Percentiles rank a stretch among this genome's conserved stretches.
Conservation (phyloP, 2,888 invertebrate genomes). For the Mythimna albipuncta region DNA sequence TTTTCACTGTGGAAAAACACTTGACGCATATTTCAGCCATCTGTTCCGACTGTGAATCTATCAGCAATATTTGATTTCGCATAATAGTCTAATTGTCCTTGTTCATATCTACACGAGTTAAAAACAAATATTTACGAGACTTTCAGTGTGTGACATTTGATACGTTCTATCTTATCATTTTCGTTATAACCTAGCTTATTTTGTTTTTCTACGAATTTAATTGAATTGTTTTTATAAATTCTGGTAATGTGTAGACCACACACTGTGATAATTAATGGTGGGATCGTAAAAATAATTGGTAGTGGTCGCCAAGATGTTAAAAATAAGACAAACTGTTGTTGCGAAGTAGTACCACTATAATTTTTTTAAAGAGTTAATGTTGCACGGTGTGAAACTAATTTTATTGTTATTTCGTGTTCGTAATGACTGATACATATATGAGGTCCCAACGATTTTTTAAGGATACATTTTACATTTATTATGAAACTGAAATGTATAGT, state of each 20-base stretch:
- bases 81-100: conserved; percentile 49
- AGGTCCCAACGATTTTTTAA: conserved; percentile 19
- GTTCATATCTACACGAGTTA: conserved; percentile 33
- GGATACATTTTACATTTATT: not conserved
- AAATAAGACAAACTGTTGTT: conserved; percentile 43
- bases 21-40: conserved; percentile 27
- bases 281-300: conserved; percentile 53
- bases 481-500: not conserved
- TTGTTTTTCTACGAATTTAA: conserved; percentile 52
- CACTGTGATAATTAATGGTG: conserved; percentile 56
- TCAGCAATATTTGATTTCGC: conserved; percentile 54
- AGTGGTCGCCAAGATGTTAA: conserved; percentile 49
- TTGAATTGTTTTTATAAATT: conserved; percentile 55
- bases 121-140: conserved; percentile 52
- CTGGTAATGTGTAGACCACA: conserved; percentile 57
- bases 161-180: conserved; percentile 37
- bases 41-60: conserved; percentile 42
- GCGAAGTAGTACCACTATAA: conserved; percentile 32
- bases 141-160: conserved; percentile 40
- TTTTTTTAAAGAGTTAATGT: conserved; percentile 33
- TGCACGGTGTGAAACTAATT: conserved; percentile 25
- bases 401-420: conserved; percentile 47
- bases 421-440: conserved; percentile 27
- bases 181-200: conserved; percentile 37
- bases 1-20: conserved; percentile 50